Evolutionary conservation across 2,113 vertebrate genomes (phyloP), one percentile per base, ranked within the genome.

Genomic region (Maccullochella peelii): DNA sequence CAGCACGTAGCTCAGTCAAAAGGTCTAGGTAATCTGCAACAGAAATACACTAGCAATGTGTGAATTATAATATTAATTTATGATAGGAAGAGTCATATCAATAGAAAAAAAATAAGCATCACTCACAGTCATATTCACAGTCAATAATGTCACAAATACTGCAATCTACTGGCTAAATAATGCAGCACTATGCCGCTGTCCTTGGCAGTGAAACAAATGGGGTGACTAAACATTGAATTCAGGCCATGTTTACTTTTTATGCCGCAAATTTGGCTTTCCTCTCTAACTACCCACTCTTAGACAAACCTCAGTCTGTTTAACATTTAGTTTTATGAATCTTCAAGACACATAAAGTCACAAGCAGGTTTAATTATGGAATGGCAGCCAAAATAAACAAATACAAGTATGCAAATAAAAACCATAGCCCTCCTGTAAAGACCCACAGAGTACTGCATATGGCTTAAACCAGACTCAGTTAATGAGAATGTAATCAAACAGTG

Each of bases 121-220:
- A 23, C 8, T 66, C 27, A 38, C 30, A 72, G 44, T 52, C 49
- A 33, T 21, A 54, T 11, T 73, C 25, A 15, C 7, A 44, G 44
- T 33, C 54, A 75, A 52, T 71, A 33, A 74, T 36, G 36, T 40
- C 69, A 73, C 23, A 52, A 58, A 49, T 23, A 67, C 59, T 59
- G 23, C 59, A 73, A 49, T 14, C 52, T 73, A n/a, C 42, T 42
- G 40, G 40, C 52, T 78, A 50, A 77, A 65, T 21, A 27, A 59
- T 0, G 16, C 15, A 57, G 23, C 18, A 59, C 54, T 36, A 8
- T 30, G 54, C 30, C 27, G 50, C 27, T 68, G 27, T 27, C 21
- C 27, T 58, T 44, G 42, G 54, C 62, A 75, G 50, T n/a, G 38
- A 42, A 23, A 40, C 30, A 30, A 68, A 49, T 30, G 8, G 1